A percentile compares a stretch with the other conserved stretches of the same genome.
phyloP scores from a whole-genome alignment of 2,797 vertebrate species.

The Tapera naevia region DNA sequence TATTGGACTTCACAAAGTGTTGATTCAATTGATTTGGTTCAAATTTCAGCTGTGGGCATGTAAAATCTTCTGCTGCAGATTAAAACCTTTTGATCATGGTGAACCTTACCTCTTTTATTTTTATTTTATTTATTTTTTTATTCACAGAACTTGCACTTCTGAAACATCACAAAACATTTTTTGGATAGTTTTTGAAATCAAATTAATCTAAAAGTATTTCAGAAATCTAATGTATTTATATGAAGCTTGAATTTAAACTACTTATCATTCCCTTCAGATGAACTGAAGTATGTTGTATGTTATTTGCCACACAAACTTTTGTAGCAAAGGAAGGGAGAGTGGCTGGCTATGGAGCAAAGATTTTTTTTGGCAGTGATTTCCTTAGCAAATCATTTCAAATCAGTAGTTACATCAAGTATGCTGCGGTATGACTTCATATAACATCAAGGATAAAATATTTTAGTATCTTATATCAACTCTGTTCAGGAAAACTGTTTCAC shows the following conservation, averaged over 20 bases:
- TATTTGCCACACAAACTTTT: background rate
- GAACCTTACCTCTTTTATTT: background rate
- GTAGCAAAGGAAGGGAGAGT: background rate
- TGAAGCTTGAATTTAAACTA: background rate
- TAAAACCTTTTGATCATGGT: background rate
- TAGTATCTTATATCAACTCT: background rate
- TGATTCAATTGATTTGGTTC: background rate
- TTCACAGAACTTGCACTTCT: background rate
- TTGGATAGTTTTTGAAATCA: background rate
- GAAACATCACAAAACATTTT: background rate
- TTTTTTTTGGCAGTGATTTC: background rate
- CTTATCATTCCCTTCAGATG: background rate
- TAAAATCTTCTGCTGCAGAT: background rate
- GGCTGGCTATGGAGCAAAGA: background rate
- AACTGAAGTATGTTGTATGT: background rate
- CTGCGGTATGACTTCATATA: background rate
- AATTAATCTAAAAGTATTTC: background rate
- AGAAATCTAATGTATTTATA: background rate
- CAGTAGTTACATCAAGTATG: background rate
- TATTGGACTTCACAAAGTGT: background rate
- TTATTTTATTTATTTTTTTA: background rate
- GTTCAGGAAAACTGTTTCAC: background rate
- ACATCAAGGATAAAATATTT: background rate
- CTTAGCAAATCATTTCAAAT: background rate
- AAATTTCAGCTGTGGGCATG: background rate